Percentiles rank a stretch among this genome's conserved stretches.
phyloP scores from a whole-genome alignment of 1,140 invertebrate species.

The Euwallacea similis region DNA sequence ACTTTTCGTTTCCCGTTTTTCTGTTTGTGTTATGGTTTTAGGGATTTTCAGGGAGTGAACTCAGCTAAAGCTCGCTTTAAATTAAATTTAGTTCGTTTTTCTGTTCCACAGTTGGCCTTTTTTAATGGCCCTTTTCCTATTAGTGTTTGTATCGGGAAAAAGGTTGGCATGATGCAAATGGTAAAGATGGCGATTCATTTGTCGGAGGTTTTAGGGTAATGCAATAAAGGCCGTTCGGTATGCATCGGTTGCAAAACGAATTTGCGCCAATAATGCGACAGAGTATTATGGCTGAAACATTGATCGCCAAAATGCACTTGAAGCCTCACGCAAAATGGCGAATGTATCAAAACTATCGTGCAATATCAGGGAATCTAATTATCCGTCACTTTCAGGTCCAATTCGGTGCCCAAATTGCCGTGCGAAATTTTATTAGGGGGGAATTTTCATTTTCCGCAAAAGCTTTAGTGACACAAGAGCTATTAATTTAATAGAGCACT shows the following conservation, averaged over 20 bases:
- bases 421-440: constrained; percentile 25
- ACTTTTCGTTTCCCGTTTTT: constrained; percentile 35
- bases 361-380: constrained; percentile 36
- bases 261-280: constrained; percentile 32
- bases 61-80: constrained; percentile 25
- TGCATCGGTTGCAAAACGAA: constrained; percentile 29
- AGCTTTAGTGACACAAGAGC: constrained; percentile 3
- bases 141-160: no score
- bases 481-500: not conserved
- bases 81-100: constrained; percentile 36
- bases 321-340: constrained; percentile 34
- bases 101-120: not conserved
- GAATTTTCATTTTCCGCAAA: constrained; percentile 16
- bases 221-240: not conserved
- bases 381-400: constrained; percentile 29
- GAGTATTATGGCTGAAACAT: constrained; percentile 29
- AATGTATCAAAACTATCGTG: constrained; percentile 36
- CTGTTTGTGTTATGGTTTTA: constrained; percentile 38
- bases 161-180: not conserved
- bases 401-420: constrained; percentile 20
- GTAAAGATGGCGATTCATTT: not conserved
- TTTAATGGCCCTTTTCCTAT: not conserved
- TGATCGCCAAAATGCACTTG: constrained; percentile 37
- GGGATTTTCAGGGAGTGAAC: constrained; percentile 26
- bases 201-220: no score